Conservation (phyloP, 2,113 vertebrate genomes). For the Vombatus ursinus region DNA sequence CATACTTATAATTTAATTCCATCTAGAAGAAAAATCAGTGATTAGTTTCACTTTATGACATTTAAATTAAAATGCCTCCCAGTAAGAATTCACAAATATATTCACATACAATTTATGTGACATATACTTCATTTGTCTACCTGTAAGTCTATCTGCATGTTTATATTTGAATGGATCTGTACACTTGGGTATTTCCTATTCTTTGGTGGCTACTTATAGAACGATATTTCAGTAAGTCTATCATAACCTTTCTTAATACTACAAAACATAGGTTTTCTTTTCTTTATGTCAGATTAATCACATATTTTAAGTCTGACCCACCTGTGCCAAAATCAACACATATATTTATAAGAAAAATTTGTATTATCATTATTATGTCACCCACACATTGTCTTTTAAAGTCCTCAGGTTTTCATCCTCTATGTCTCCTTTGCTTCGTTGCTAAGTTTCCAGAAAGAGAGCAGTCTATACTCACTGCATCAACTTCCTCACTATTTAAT, state of each 20-base stretch:
- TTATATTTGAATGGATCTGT: background rate
- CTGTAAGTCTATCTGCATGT: background rate
- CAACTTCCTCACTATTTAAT: background rate
- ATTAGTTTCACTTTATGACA: constrained; percentile 50
- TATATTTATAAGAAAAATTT: constrained; percentile 25
- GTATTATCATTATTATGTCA: background rate
- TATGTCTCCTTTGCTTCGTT: background rate
- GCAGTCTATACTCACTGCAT: background rate
- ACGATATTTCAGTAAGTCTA: background rate
- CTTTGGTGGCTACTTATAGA: background rate
- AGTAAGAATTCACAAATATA: constrained; percentile 45
- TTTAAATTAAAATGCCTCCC: constrained; percentile 54
- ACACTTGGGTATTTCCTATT: background rate
- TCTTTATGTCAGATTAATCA: background rate
- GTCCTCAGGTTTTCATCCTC: background rate
- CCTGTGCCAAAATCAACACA: background rate
- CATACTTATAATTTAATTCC: constrained; percentile 47
- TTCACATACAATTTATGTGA: constrained; percentile 41
- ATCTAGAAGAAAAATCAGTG: constrained; percentile 50
- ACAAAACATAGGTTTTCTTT: background rate
- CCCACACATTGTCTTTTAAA: background rate
- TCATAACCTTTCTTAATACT: background rate
- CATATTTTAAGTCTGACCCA: background rate
- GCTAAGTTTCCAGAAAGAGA: background rate
- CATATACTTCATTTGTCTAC: background rate